Percentiles rank a stretch among this genome's conserved stretches.
Conservation (phyloP, 2,888 invertebrate genomes). For the Drosophila tripunctata region DNA sequence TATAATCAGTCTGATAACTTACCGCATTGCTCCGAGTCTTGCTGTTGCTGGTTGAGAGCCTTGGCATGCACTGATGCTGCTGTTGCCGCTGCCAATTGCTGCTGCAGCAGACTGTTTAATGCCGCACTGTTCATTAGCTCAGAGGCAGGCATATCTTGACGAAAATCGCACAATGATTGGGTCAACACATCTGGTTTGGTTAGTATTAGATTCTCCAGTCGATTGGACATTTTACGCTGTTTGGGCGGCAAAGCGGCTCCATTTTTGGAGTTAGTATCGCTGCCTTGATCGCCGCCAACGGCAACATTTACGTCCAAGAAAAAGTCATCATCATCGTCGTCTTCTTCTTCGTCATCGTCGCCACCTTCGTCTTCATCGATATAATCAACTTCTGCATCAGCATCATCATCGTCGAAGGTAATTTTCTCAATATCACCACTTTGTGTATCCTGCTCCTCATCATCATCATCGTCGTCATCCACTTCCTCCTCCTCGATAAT, state of each 20-base stretch:
- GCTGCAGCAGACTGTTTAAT: slow-evolving; percentile 78
- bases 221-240: slow-evolving; percentile 78
- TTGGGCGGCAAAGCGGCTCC: slow-evolving; percentile 61
- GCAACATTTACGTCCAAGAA: slow-evolving; percentile 68
- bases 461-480: slow-evolving; percentile 68
- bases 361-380: slow-evolving; percentile 78
- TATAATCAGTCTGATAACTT: background rate
- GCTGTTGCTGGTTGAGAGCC: slow-evolving; percentile 54
- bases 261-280: slow-evolving; percentile 50
- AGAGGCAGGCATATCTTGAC: slow-evolving; percentile 81
- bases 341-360: slow-evolving; percentile 59
- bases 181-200: slow-evolving; percentile 81
- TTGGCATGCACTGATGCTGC: slow-evolving; percentile 76
- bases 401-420: slow-evolving; percentile 62
- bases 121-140: slow-evolving; percentile 81
- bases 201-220: slow-evolving; percentile 82
- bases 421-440: slow-evolving; percentile 77
- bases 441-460: slow-evolving; percentile 75
- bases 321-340: slow-evolving; percentile 71
- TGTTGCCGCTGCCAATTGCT: slow-evolving; percentile 72
- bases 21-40: slow-evolving; percentile 60
- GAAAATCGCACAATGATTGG: slow-evolving; percentile 83
- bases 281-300: slow-evolving; percentile 44
- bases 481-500: slow-evolving; percentile 66
- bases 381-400: slow-evolving; percentile 68